Base-by-base conservation (phyloP, 2,797 vertebrate genomes). In the Tenualosa thibaudeaui region DNA sequence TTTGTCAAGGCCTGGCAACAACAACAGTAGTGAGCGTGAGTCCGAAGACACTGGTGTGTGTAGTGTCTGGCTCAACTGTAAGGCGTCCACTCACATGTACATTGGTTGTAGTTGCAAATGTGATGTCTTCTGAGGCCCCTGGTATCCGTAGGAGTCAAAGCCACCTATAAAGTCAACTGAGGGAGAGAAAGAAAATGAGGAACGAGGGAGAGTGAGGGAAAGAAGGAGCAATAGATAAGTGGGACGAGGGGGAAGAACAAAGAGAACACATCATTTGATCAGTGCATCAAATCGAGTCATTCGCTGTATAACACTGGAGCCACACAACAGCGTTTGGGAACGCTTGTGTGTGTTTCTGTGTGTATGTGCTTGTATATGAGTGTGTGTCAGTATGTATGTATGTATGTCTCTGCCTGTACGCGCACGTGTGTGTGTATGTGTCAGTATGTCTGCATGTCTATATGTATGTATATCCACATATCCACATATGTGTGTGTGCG, bases 151-250 rank as follows among this genome's bases (percentile, higher is more conserved):
- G 37, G 98, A 99, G 92, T 99, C 98, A 87, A 99, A 99, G 90
- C 98, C 98, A 92, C 98, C 98, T 97, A 99, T 99, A 96, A 99
- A 99, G 93, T 99, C 98, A 95, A 99, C 98, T 99, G 94, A 85
- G 96, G 88, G 90, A 84, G 8, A 26, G 82, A 31, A 65, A 50
- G 43, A 24, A 43, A 24, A 60, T 81, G 17, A 26, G 13, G 54
- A 60, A 75, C 56, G 24, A 85, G 71, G 15, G n/a, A 53, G 13
- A 37, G 68, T 4, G 10, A 19, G 6, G 13, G 31, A 71, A 0
- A 71, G 68, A 19, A 5, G 12, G 9, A 31, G 7, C 46, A 46
- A 46, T 7, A 46, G 68, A 8, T 10, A 15, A 43, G 24, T 81
- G 40, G 31, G 50, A 50, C 7, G 78, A 43, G 51, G 81, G 51